Evolutionary conservation across 1,140 invertebrate genomes (phyloP).

Genomic region (Temnothorax curvispinosus): DNA sequence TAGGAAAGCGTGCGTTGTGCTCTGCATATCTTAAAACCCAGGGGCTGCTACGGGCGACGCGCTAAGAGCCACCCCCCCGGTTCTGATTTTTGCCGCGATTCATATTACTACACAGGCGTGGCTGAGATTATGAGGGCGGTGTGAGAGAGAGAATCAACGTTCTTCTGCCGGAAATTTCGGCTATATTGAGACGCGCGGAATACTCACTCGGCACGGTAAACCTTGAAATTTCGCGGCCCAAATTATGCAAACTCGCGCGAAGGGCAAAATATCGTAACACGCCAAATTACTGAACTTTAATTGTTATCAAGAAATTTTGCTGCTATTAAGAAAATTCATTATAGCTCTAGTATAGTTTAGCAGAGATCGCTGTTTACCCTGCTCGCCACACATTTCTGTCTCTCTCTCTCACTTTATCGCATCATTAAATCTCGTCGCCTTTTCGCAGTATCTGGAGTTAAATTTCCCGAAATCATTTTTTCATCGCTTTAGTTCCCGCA

Average conservation of each 20-base stretch:
- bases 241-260: constrained; percentile 38
- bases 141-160: constrained; percentile 49
- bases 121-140: constrained; percentile 60
- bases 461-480: background rate
- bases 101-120: constrained; percentile 70
- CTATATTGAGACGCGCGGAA: constrained; percentile 49
- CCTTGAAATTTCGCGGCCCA: background rate
- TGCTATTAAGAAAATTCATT: background rate
- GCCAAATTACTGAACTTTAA: constrained; percentile 8
- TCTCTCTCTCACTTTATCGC: background rate
- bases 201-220: background rate
- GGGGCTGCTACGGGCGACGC: constrained; percentile 66
- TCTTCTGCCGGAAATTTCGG: constrained; percentile 50
- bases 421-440: background rate
- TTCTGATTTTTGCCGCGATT: constrained; percentile 80
- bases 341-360: background rate
- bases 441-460: background rate
- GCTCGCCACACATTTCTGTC: background rate
- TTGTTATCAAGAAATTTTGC: constrained; percentile 7
- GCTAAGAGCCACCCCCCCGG: constrained; percentile 68
- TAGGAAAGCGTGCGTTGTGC: constrained; percentile 80
- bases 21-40: constrained; percentile 83
- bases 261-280: background rate
- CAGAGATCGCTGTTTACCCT: background rate
- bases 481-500: too few relatives aligned